Evolutionary conservation across 53 echinoderm and acorn worm species (phyloP).

Genomic region (Temnopleurus reevesii): DNA sequence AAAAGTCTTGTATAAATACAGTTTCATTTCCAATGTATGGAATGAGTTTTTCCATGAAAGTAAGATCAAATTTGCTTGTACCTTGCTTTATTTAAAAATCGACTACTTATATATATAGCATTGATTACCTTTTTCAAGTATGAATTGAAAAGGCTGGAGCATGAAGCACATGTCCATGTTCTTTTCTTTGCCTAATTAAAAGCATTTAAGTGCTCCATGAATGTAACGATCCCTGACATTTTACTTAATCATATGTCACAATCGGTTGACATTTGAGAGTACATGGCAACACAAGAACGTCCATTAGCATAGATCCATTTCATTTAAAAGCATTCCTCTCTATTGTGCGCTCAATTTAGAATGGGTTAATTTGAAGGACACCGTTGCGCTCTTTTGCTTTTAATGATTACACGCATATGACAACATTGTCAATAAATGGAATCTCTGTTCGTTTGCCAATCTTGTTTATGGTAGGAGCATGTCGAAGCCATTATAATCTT

Average conservation of each 20-base stretch:
- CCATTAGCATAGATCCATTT: slow-evolving; percentile 14
- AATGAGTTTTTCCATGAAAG: too few species aligned
- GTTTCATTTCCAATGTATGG: too few species aligned
- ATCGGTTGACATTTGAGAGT: background rate
- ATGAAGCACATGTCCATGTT: too few species aligned
- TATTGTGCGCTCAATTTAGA: background rate
- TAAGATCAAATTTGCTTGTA: too few species aligned
- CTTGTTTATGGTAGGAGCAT: background rate
- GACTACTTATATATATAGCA: too few species aligned
- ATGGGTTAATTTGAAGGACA: background rate
- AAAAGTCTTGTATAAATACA: too few species aligned
- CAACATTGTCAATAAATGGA: background rate
- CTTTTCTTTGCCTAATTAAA: too few species aligned
- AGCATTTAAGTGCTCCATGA: background rate
- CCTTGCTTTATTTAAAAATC: too few species aligned
- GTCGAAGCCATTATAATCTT: slow-evolving; percentile 14
- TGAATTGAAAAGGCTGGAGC: too few species aligned
- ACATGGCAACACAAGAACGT: background rate
- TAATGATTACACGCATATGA: background rate
- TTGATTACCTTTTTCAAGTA: too few species aligned
- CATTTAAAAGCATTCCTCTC: background rate
- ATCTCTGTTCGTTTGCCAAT: slow-evolving; percentile 1
- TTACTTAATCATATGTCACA: background rate
- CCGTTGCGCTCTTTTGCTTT: background rate
- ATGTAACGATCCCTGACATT: background rate